Conservation (phyloP, 2,113 vertebrate species). For the Condylura cristata region DNA sequence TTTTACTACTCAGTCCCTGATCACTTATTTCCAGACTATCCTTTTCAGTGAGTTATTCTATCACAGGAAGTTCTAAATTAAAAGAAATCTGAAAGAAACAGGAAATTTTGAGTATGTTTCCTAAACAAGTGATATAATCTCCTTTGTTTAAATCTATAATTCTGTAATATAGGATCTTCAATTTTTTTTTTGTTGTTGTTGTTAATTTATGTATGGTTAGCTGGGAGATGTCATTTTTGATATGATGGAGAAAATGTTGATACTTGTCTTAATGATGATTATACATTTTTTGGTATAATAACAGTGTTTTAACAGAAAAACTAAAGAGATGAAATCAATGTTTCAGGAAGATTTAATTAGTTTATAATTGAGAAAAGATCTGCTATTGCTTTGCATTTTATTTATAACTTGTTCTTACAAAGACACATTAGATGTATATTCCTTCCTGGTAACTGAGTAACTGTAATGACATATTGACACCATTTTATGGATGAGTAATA, state of each 20-base stretch:
- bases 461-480: background rate
- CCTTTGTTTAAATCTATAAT: slow-evolving; percentile 19
- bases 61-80: background rate
- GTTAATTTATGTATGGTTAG: background rate
- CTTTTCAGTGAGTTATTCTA: background rate
- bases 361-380: slow-evolving; percentile 17
- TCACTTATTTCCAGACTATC: background rate
- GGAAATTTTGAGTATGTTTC: slow-evolving; percentile 16
- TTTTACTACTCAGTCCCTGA: background rate
- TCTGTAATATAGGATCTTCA: background rate
- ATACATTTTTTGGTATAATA: background rate
- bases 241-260: background rate
- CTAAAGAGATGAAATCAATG: background rate
- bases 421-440: background rate
- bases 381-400: slow-evolving; percentile 37
- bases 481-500: background rate
- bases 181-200: no score
- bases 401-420: slow-evolving; percentile 11
- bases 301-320: slow-evolving; percentile 11
- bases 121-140: background rate
- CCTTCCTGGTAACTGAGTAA: background rate
- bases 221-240: background rate
- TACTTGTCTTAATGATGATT: slow-evolving; percentile 4
- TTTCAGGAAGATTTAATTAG: slow-evolving; percentile 41
- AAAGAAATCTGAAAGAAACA: background rate